phyloP scores from a whole-genome alignment of 1,140 invertebrate species.

The Paracyclopina nana region DNA sequence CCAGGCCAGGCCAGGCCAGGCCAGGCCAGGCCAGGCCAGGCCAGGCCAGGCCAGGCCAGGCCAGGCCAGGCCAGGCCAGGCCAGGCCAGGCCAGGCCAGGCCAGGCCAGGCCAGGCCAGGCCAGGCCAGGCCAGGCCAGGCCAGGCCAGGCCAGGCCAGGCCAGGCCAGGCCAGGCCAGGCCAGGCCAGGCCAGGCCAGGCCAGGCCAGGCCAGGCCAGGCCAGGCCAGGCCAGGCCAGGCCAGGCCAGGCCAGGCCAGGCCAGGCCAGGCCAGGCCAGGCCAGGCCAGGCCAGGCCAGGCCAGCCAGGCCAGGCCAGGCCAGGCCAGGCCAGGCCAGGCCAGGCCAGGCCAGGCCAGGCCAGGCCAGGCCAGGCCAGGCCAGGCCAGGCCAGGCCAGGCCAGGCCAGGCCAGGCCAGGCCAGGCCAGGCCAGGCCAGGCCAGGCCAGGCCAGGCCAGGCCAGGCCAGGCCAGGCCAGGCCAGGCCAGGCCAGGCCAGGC shows the following conservation, averaged over 20 bases:
- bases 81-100: conserved; percentile 21
- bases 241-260: conserved; percentile 21
- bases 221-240: conserved; percentile 20
- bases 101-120: conserved; percentile 21
- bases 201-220: conserved; percentile 20
- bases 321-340: conserved; percentile 18
- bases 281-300: too few relatives aligned
- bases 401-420: conserved; percentile 21
- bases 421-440: conserved; percentile 20
- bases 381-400: conserved; percentile 21
- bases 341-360: conserved; percentile 18
- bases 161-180: conserved; percentile 19
- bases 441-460: conserved; percentile 21
- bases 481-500: conserved; percentile 21
- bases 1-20: conserved; percentile 21
- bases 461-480: conserved; percentile 21
- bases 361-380: conserved; percentile 21
- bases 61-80: conserved; percentile 21
- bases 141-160: too few relatives aligned
- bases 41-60: conserved; percentile 21
- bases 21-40: conserved; percentile 21
- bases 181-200: conserved; percentile 21
- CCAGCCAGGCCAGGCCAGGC: conserved; percentile 21
- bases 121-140: conserved; percentile 19
- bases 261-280: conserved; percentile 21